Evolutionary conservation across 2,113 vertebrate species (phyloP), one percentile per base, ranked within the genome.

Genomic region (Tachysurus fulvidraco): DNA sequence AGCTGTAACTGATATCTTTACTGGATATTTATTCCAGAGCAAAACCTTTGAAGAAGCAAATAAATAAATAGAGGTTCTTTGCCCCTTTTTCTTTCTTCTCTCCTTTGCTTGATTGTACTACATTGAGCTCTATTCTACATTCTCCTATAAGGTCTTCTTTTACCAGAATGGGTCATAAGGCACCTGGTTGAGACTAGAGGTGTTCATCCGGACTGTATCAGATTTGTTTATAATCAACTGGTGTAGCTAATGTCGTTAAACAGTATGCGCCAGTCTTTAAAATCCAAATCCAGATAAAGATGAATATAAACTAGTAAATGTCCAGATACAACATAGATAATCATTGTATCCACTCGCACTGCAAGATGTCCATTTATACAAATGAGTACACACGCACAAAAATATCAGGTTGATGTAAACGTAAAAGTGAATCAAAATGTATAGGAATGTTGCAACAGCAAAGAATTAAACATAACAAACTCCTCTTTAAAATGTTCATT

Each of bases 1-100:
- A 88, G 80, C 86, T 86, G 89, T 74, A 88, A 86, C 44, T 62
- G 50, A 88, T 87, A 73, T 88, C n/a, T 17, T n/a, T n/a, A n/a
- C n/a, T n/a, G n/a, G n/a, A n/a, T n/a, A 85, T 85, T 85, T 86
- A 85, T 77, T 78, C 46, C 25, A 5, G 81, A 46, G 19, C 6
- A 28, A 73, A 76, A 83, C 36, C 80, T 81, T 41, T 30, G 14
- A 67, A 30, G 23, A 67, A 67, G 9, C 16, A 64, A 64, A 64
- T 64, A 41, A 46, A 52, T 65, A 28, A 52, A 28, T 16, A 13
- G 23, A 50, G 13, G 71, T 4, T 73, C 52, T 41, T 30, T 30
- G 16, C 83, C 36, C 57, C 21, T 41, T 52, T 59, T 59, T 12
- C 65, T 46, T 36, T 28, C 9, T 50, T 9, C 36, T 14, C 12